A percentile compares a stretch with the other conserved stretches of the same genome.
phyloP scores from a whole-genome alignment of 2,888 invertebrate species.

The Melieria crassipennis region DNA sequence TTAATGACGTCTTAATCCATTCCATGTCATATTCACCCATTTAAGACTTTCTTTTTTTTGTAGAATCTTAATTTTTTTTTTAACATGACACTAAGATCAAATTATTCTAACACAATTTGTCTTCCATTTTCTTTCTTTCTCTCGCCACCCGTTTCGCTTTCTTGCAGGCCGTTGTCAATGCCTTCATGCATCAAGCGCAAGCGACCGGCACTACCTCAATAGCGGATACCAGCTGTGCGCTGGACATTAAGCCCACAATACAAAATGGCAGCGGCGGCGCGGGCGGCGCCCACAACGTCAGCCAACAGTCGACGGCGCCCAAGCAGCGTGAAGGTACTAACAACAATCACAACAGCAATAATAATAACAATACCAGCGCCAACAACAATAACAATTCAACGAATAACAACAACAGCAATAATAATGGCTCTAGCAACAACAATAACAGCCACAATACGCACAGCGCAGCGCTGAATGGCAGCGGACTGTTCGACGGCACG shows the following conservation, averaged over 20 bases:
- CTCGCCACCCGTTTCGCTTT: neutral
- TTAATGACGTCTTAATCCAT: too few relatives aligned
- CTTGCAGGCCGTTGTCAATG: constrained; percentile 79
- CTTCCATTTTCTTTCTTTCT: neutral
- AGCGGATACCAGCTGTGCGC: constrained; percentile 69
- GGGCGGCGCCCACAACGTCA: constrained; percentile 51
- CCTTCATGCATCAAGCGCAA: constrained; percentile 85
- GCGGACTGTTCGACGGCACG: constrained; percentile 58
- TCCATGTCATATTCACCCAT: too few relatives aligned
- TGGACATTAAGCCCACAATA: constrained; percentile 73
- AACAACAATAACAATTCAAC: constrained; percentile 55
- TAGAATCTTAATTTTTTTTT: too few relatives aligned
- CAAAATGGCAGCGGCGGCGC: constrained; percentile 58
- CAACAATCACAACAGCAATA: constrained; percentile 51
- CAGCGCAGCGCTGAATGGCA: constrained; percentile 49
- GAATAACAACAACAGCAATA: constrained; percentile 45
- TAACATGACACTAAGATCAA: too few relatives aligned
- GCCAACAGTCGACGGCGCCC: constrained; percentile 67
- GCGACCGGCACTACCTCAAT: constrained; percentile 67
- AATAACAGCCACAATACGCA: constrained; percentile 39
- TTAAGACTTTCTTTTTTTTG: too few relatives aligned
- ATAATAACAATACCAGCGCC: constrained; percentile 49
- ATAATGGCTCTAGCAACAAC: constrained; percentile 53
- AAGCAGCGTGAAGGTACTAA: constrained; percentile 85
- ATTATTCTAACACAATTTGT: too few relatives aligned